Percentiles rank a stretch among this genome's conserved stretches.
Conservation (phyloP, 2,888 invertebrate genomes). For the Heliconius ethilla region DNA sequence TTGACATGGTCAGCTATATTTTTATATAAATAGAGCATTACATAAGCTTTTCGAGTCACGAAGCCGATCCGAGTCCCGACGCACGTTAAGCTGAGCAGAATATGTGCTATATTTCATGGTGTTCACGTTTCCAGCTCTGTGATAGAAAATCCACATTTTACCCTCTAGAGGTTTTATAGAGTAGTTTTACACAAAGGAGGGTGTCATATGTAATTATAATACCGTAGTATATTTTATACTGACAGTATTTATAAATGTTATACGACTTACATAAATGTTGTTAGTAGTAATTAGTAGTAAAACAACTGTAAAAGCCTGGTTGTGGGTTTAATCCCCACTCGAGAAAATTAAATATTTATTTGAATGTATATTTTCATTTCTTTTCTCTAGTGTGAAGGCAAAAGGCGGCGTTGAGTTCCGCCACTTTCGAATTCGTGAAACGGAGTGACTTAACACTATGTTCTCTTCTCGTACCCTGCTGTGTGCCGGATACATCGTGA, state of each 20-base stretch:
- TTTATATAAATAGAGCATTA: constrained; percentile 19
- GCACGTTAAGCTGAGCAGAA: constrained; percentile 32
- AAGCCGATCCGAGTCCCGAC: constrained; percentile 26
- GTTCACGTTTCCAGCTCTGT: constrained; percentile 30
- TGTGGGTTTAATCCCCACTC: too few species aligned
- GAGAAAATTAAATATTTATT: too few species aligned
- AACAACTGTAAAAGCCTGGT: too few species aligned
- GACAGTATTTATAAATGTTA: constrained; percentile 6
- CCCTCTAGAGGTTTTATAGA: constrained; percentile 19
- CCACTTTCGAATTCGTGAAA: too few species aligned
- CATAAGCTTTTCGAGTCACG: constrained; percentile 28
- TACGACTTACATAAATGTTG: not conserved
- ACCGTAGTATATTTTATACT: not conserved
- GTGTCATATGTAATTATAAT: constrained; percentile 6
- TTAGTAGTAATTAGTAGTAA: not conserved
- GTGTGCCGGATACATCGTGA: too few species aligned
- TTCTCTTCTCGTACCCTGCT: too few species aligned
- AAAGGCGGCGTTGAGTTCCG: too few species aligned
- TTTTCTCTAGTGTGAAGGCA: too few species aligned
- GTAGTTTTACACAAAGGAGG: constrained; percentile 11
- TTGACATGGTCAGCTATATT: constrained; percentile 14
- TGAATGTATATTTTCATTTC: too few species aligned
- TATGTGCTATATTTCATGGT: constrained; percentile 33
- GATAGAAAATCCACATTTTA: constrained; percentile 33
- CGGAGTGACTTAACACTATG: too few species aligned